Evolutionary conservation across 2,113 vertebrate species (phyloP).

Genomic region (Dicentrarchus labrax): DNA sequence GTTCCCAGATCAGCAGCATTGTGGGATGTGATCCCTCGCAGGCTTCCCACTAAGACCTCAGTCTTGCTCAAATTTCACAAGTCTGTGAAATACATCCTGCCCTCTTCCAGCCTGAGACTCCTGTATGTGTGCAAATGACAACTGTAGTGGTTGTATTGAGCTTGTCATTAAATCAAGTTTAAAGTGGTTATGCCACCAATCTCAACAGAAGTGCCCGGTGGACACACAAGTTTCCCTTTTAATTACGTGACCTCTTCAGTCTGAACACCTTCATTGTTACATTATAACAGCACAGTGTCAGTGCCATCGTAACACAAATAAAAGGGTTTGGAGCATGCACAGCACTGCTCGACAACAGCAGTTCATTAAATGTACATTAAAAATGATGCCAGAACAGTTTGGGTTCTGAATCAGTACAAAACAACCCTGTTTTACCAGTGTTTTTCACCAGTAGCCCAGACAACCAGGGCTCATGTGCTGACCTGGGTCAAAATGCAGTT

Average conservation of each 20-base stretch:
- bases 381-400: background rate
- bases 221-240: background rate
- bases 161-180: background rate
- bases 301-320: constrained; percentile 9
- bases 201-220: accelerated
- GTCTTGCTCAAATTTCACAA: background rate
- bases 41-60: background rate
- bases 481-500: constrained; percentile 35
- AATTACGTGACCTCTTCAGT: constrained; percentile 12
- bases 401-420: constrained; percentile 33
- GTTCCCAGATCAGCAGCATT: background rate
- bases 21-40: background rate
- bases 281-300: background rate
- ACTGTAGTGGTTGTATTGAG: background rate
- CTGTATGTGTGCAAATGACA: background rate
- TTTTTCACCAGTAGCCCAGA: background rate
- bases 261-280: background rate
- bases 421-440: constrained; percentile 4
- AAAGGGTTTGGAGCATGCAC: constrained; percentile 35
- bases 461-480: background rate
- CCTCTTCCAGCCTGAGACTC: background rate
- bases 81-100: background rate
- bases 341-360: constrained; percentile 20
- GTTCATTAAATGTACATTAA: constrained; percentile 14
- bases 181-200: background rate